Conservation (phyloP, 2,797 vertebrate genomes). For the Buceros bicornis region DNA sequence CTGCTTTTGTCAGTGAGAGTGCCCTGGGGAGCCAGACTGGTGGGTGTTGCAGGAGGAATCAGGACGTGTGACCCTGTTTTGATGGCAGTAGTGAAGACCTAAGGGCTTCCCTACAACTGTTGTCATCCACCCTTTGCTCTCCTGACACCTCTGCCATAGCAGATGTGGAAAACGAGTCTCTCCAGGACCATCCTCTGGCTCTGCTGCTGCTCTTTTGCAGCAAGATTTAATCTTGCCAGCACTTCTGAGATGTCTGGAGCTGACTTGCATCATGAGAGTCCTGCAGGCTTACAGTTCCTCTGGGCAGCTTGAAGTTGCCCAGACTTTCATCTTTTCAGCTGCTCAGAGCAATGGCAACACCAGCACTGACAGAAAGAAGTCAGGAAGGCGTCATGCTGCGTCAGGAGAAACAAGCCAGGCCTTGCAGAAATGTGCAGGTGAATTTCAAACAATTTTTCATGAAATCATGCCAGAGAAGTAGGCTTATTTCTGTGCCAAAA, state of each 20-base stretch:
- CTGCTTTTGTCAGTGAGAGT: neutral
- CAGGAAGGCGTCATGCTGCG: neutral
- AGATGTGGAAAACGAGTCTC: neutral
- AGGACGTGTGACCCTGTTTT: neutral
- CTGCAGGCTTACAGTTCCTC: neutral
- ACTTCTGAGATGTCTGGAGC: neutral
- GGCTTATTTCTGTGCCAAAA: neutral
- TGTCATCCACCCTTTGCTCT: neutral
- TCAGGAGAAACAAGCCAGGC: conserved; percentile 7
- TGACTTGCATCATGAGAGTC: neutral
- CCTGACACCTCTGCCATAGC: neutral
- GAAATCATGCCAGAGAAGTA: neutral
- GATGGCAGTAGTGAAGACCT: neutral
- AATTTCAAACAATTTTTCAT: neutral
- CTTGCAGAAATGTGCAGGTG: neutral
- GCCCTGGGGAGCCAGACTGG: neutral
- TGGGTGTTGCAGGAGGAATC: neutral
- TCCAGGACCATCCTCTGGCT: neutral
- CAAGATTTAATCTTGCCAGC: neutral
- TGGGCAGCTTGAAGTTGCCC: neutral
- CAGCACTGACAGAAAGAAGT: neutral
- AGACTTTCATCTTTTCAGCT: neutral
- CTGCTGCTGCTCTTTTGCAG: neutral
- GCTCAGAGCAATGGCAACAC: neutral
- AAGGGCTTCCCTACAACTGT: neutral